Base-by-base conservation (phyloP, 2,113 vertebrate genomes). In the Chaenocephalus aceratus region DNA sequence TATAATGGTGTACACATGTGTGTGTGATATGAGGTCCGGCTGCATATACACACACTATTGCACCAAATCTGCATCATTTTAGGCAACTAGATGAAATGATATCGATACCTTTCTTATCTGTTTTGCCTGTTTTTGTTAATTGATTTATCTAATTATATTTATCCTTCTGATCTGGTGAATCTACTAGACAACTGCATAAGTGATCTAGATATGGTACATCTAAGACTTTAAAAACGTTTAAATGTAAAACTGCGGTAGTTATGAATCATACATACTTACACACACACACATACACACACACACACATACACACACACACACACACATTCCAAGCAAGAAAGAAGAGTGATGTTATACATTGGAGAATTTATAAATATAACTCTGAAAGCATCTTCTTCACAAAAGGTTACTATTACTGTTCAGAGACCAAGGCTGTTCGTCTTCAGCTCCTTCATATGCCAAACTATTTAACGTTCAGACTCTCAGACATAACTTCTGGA, bases 371-470 rank as follows among this genome's bases (percentile, higher is more conserved):
- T 58, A 52, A n/a, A 34, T 18, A 68, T 36, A 56, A 41, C 52
- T 71, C 3, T 57, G 30, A 68, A 58, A 46, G 10, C 54, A 14
- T 59, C 13, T 69, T 74, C 4, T 57, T 75, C 5, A 72, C 51
- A 68, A 72, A 64, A 36, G n/a, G 1, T 63, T 49, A 56, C 53
- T 46, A 61, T 71, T 81, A 66, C 13, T 44, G 11, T 6, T 10
- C 11, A 61, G 16, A 72, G 57, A 51, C 18, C 61, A 86, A 83
- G 69, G 72, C 10, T 75, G 21, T 83, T 72, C n/a, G 51, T 68
- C 59, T 63, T 36, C 5, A 60, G 23, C 57, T 62, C 60, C 15
- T 44, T 75, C 30, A 57, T 1, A 56, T 73, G 15, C 23, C 34
- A 70, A 66, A 78, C 36, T 48, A 21, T 67, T 59, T 48, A 30